Conservation (phyloP, 35 echinoderm and acorn worm genomes). For the Apostichopus japonicus region DNA sequence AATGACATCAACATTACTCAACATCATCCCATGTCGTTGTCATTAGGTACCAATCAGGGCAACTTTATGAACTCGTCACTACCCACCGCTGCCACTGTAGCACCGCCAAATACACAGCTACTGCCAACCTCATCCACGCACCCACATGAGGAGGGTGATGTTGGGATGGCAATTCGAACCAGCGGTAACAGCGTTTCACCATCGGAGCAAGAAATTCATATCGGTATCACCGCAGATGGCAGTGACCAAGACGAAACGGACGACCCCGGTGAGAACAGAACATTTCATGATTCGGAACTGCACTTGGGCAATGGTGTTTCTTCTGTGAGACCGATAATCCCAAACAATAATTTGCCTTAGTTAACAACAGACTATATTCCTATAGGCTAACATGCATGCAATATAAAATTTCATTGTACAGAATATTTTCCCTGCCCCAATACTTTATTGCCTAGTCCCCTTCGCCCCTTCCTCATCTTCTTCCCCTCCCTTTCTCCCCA, state of each 20-base stretch:
- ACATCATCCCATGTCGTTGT: not conserved
- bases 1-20: not conserved
- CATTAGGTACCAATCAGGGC: not conserved
- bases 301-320: no score
- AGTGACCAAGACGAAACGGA: not conserved
- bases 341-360: no score
- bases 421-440: no score
- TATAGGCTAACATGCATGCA: no score
- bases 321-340: no score
- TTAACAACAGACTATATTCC: no score
- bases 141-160: not conserved
- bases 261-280: not conserved
- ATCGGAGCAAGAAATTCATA: not conserved
- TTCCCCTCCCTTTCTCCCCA: no score
- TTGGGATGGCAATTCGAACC: not conserved
- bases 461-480: no score
- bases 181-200: not conserved
- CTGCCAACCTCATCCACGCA: not conserved
- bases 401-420: no score
- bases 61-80: not conserved
- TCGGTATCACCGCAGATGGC: not conserved
- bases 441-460: no score
- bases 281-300: no score
- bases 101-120: constrained; percentile 15
- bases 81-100: not conserved